Evolutionary conservation across 2,888 invertebrate species (phyloP), one percentile per base, ranked within the genome.

Genomic region (Drosophila longiperda): DNA sequence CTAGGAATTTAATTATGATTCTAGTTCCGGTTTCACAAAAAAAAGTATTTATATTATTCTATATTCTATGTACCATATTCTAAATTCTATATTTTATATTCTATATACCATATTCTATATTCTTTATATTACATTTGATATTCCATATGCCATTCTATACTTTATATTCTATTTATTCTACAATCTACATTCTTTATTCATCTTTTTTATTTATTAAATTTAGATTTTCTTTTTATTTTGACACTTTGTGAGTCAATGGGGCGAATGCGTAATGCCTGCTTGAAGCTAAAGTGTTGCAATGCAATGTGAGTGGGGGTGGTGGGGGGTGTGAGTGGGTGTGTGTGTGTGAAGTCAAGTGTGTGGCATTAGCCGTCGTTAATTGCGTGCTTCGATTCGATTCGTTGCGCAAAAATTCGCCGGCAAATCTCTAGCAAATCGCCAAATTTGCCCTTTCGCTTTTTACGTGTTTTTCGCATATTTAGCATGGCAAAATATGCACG

Each of bases 241-340:
- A 53, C 75, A 53, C 75, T 73, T 66, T 61, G 57, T 50, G 54
- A 67, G 68, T 77, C 87, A 77, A 75, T 74, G 67, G 66, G 73
- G 81, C 84, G 89, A 83, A 85, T 89, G 84, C 75, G 89, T 87
- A 89, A 86, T 82, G 87, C 8, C 7, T 86, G 87, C 84, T 83
- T 87, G 75, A 69, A 66, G 36, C 74, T 81, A 54, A 80, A 84
- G 87, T 87, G 78, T 73, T 78, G 81, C 89, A 80, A 83, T 84
- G 76, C 73, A 75, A 63, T 60, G 50, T 60, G 34, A 29, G 62
- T 55, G 58, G 29, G 59, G 50, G 54, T 38, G 54, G 40, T 20
- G 1, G 42, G 48, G 66, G 50, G 40, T 52, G 52, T 34, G n/a
- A 40, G 36, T 1, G 59, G 34, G 20, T 36, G 59, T 33, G 36